A percentile compares a stretch with the other conserved stretches of the same genome.
These are phyloP conservation scores for Conus ventricosus DNA, from an alignment of 1,140 invertebrate genomes.

Conservation along the genomic window DNA sequence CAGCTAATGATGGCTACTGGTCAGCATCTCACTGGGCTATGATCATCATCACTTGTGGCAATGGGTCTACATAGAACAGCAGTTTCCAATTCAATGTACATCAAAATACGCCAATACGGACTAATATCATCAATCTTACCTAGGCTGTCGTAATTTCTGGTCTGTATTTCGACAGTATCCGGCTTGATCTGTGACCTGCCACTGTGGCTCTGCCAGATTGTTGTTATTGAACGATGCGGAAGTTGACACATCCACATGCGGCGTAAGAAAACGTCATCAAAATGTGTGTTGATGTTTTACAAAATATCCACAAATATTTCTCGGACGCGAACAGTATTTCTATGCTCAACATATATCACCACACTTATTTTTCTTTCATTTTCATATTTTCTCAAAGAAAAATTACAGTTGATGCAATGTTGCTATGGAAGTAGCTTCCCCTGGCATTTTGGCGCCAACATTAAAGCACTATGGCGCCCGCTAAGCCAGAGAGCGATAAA, in stretches of 20 bases:
- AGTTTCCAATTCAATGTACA: too few relatives aligned
- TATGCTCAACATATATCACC: not conserved
- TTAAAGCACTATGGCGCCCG: constrained; percentile 30
- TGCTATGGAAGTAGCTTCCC: constrained; percentile 23
- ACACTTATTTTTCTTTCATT: not conserved
- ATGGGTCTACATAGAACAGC: too few relatives aligned
- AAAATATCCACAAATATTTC: not conserved
- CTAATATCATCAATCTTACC: too few relatives aligned
- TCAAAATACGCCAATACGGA: too few relatives aligned
- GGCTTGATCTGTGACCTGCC: too few relatives aligned
- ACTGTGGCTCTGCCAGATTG: not conserved
- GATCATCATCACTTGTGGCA: too few relatives aligned
- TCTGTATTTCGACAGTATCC: too few relatives aligned
- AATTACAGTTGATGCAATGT: not conserved
- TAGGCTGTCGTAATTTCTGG: too few relatives aligned
- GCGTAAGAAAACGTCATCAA: constrained; percentile 13
- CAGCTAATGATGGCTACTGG: too few relatives aligned
- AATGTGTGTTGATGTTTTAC: not conserved
- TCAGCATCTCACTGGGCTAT: too few relatives aligned
- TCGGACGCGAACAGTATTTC: not conserved
- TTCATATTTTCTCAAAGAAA: not conserved
- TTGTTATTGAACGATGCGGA: not conserved
- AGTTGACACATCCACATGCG: not conserved
- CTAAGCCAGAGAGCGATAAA: constrained; percentile 11
- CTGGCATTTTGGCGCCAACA: constrained; percentile 27